A percentile compares a stretch with the other conserved stretches of the same genome.
phyloP scores from a whole-genome alignment of 2,888 invertebrate genomes.

The Empis stercorea region DNA sequence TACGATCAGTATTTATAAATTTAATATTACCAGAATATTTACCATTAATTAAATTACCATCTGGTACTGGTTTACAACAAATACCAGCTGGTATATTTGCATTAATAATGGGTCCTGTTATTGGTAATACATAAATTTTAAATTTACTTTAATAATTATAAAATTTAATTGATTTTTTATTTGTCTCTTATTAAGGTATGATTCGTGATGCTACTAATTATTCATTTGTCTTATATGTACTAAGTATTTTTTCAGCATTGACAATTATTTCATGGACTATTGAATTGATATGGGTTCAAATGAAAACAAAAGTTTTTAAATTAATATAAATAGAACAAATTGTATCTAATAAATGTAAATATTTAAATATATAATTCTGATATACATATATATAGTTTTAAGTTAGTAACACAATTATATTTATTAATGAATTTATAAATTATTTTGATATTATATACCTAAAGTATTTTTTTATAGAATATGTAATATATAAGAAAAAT shows the following conservation, averaged over 20 bases:
- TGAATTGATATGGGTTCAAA: conserved; percentile 23
- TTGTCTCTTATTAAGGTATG: conserved; percentile 43
- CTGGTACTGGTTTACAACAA: conserved; percentile 56
- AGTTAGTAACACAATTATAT: no score
- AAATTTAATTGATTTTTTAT: not conserved
- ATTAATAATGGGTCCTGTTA: conserved; percentile 47
- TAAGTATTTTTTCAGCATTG: conserved; percentile 46
- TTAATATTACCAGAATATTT: conserved; percentile 59
- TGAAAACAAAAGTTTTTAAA: not conserved
- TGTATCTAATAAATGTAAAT: no score
- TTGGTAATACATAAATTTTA: conserved; percentile 42
- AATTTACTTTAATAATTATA: not conserved
- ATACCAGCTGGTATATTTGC: conserved; percentile 52
- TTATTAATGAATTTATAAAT: no score
- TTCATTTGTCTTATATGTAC: conserved; percentile 42
- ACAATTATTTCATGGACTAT: conserved; percentile 46
- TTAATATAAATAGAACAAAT: no score
- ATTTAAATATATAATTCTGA: no score
- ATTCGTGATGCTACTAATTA: conserved; percentile 46
- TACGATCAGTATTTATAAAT: conserved; percentile 60
- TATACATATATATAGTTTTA: no score
- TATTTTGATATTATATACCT: no score
- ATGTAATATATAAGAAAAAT: no score
- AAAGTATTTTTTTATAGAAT: no score
- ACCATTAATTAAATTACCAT: conserved; percentile 52